Base-by-base conservation (phyloP, 37 sponge, comb jelly and placozoan species). In the Mnemiopsis leidyi region DNA sequence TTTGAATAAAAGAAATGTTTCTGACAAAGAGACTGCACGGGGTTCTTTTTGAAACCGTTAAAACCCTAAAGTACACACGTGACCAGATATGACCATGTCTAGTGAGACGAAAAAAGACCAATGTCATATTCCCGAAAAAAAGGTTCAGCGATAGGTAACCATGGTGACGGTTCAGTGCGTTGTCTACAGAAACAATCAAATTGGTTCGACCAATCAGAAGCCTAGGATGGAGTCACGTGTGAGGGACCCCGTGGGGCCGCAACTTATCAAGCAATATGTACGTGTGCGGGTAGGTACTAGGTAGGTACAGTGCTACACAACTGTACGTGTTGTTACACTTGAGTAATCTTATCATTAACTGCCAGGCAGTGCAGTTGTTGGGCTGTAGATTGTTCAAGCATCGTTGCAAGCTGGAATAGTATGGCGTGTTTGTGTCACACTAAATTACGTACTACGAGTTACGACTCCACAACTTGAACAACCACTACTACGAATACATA, bases 181-280 rank as follows among this genome's bases (percentile, higher is more conserved):
- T 48, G 61, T 48, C 61, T 48, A n/a, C n/a, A 48, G 61, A 48
- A 48, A 48, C 61, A 48, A 48, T 48, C 61, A 48, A 5, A 48
- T 5, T 5, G 13, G 13, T 48, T 18, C n/a, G 73, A 69, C 73
- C 73, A 69, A 69, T 20, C 24, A 25, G 73, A 69, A 20, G 24
- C 2, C n/a, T 5, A 21, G 2, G 9, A 21, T 5, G 23, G 1
- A 3, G 73, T 69, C 73, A 69, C 28, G 73, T 69, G 73, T 2
- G 2, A 2, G n/a, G 2, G 28, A 25, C 24, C 73, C 73, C 73
- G 28, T 28, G 24, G 73, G 73, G 73, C 28, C 23, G 24, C 24
- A 25, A 25, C 73, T 69, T 69, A 69, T 69, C 73, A 69, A 69
- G 73, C 73, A 69, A 69, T 69, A 69, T 69, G 29, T 69, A 20